Percentiles rank a stretch among this genome's conserved stretches.
Evolutionary conservation across 2,797 vertebrate species (phyloP).

Genomic region (Coendou prehensilis): DNA sequence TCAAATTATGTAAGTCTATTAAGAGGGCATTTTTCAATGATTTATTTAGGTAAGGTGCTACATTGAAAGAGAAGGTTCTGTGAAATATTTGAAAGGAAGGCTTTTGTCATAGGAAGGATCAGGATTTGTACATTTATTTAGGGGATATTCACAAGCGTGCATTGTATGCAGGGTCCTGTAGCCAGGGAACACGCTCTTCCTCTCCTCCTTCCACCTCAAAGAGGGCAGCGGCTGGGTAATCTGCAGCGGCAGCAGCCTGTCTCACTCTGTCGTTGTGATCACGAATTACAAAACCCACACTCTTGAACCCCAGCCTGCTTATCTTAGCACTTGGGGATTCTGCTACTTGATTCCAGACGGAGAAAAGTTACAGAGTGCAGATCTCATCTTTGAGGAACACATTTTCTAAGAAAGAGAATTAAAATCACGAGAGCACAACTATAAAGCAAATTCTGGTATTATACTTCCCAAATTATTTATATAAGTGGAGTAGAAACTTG

Average conservation of each 20-base stretch:
- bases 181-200: neutral
- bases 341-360: neutral
- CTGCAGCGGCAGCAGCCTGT: neutral
- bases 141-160: neutral
- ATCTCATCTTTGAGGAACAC: conserved; percentile 8
- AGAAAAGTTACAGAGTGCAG: neutral
- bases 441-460: conserved; percentile 13
- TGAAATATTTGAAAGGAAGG: neutral
- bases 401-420: conserved; percentile 38
- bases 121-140: neutral
- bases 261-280: neutral
- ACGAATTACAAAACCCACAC: neutral
- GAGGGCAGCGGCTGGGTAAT: neutral
- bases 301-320: neutral
- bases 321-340: neutral
- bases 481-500: conserved; percentile 8
- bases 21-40: neutral
- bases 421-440: conserved; percentile 41
- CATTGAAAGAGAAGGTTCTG: neutral
- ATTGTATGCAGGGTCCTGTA: neutral
- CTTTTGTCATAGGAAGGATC: neutral
- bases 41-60: conserved; percentile 13
- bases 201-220: neutral
- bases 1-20: neutral
- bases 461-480: neutral